phyloP scores from a whole-genome alignment of 2,888 invertebrate species.

The Drosophila melanosoma region DNA sequence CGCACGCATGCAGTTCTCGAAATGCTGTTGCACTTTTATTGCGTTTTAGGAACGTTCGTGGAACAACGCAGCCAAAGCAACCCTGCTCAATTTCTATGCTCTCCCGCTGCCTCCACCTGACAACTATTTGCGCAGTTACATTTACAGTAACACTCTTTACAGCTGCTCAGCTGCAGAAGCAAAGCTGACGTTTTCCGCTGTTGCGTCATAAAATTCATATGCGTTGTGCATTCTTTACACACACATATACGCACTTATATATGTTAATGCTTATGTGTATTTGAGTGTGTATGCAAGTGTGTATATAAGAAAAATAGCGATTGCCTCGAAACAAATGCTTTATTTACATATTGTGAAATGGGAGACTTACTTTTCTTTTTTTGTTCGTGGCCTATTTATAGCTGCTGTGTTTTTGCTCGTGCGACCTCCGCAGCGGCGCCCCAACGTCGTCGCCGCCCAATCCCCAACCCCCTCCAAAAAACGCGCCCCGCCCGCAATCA shows the following conservation, averaged over 20 bases:
- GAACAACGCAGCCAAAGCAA: constrained; percentile 47
- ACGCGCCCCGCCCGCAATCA: constrained; percentile 33
- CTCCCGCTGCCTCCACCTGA: constrained; percentile 18
- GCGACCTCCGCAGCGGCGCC: constrained; percentile 61
- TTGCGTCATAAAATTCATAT: constrained; percentile 62
- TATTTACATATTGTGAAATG: constrained; percentile 57
- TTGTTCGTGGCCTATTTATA: constrained; percentile 76
- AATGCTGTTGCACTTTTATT: constrained; percentile 72
- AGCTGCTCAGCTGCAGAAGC: constrained; percentile 33
- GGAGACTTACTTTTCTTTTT: constrained; percentile 47
- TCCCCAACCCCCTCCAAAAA: neutral
- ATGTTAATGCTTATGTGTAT: neutral
- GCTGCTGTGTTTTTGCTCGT: constrained; percentile 35
- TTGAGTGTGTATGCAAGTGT: neutral
- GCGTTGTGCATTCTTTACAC: constrained; percentile 25
- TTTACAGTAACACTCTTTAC: constrained; percentile 46
- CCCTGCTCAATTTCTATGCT: constrained; percentile 56
- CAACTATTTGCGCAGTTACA: constrained; percentile 74
- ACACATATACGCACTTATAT: neutral
- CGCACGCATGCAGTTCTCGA: constrained; percentile 58
- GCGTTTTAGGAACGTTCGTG: constrained; percentile 65
- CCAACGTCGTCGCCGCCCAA: constrained; percentile 18
- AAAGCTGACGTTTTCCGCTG: constrained; percentile 55
- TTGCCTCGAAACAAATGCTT: constrained; percentile 28
- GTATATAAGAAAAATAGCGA: constrained; percentile 17